Evolutionary conservation across 2,113 vertebrate genomes (phyloP).

Genomic region (Entomyzon cyanotis): DNA sequence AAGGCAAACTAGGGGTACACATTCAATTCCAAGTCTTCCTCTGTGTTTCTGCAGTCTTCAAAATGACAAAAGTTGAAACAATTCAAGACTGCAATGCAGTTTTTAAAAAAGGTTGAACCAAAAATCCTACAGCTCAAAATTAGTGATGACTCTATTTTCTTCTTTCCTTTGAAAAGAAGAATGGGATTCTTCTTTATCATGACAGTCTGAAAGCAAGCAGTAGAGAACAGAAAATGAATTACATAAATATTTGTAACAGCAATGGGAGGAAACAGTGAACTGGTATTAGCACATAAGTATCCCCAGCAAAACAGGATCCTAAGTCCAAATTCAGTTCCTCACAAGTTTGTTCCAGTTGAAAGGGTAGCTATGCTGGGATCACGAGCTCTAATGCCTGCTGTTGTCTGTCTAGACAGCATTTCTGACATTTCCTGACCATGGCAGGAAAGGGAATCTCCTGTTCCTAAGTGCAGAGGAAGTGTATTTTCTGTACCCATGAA

Average conservation of each 20-base stretch:
- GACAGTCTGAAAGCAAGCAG: background rate
- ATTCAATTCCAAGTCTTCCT: background rate
- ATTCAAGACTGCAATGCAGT: background rate
- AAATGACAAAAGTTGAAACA: background rate
- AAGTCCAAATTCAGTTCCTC: constrained; percentile 6
- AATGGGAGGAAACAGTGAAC: background rate
- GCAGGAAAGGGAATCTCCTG: background rate
- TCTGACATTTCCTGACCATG: background rate
- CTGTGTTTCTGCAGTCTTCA: background rate
- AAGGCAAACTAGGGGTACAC: background rate
- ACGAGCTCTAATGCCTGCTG: background rate
- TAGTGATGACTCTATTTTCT: background rate
- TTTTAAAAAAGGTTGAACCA: background rate
- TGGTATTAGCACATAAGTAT: background rate
- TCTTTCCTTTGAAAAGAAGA: background rate
- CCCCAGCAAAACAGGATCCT: background rate
- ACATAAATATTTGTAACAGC: background rate
- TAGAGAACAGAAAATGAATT: background rate
- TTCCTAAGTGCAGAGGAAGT: background rate
- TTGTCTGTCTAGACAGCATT: background rate
- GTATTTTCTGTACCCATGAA: background rate
- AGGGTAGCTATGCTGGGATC: background rate
- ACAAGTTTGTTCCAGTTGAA: constrained; percentile 24
- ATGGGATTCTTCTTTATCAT: too few species aligned
- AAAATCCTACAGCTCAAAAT: background rate